Conservation (phyloP, 2,113 vertebrate species). For the Cryptoleucopteryx plumbea region DNA sequence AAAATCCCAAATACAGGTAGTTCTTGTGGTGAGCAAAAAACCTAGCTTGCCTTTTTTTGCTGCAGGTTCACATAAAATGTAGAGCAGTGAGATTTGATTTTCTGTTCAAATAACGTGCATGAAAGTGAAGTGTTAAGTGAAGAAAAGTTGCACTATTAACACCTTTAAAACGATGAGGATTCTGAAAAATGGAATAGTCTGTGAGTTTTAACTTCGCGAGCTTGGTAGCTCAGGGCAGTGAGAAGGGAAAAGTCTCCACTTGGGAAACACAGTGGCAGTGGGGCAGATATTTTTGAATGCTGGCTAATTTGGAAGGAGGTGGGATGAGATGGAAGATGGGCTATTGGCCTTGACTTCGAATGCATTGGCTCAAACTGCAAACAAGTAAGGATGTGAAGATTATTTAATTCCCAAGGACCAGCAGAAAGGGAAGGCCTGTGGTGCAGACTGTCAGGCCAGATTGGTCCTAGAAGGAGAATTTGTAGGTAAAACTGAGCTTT, state of each 20-base stretch:
- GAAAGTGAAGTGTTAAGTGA: neutral
- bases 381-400: neutral
- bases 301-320: neutral
- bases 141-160: neutral
- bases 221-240: neutral
- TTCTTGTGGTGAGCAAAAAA: neutral
- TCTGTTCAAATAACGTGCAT: neutral
- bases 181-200: neutral
- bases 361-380: neutral
- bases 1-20: neutral
- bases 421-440: neutral
- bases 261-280: fast-evolving
- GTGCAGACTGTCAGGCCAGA: neutral
- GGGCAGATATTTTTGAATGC: neutral
- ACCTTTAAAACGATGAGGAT: neutral
- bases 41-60: neutral
- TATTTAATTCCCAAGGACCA: neutral
- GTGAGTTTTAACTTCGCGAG: neutral
- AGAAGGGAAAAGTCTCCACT: neutral
- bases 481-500: neutral
- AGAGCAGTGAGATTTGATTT: neutral
- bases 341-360: neutral
- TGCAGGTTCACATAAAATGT: neutral
- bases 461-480: neutral
- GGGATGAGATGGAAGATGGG: neutral